Percentiles rank a stretch among this genome's conserved stretches.
These are phyloP conservation scores for Laupala kohalensis DNA, from an alignment of 1,140 invertebrate genomes.

Conservation along the genomic window DNA sequence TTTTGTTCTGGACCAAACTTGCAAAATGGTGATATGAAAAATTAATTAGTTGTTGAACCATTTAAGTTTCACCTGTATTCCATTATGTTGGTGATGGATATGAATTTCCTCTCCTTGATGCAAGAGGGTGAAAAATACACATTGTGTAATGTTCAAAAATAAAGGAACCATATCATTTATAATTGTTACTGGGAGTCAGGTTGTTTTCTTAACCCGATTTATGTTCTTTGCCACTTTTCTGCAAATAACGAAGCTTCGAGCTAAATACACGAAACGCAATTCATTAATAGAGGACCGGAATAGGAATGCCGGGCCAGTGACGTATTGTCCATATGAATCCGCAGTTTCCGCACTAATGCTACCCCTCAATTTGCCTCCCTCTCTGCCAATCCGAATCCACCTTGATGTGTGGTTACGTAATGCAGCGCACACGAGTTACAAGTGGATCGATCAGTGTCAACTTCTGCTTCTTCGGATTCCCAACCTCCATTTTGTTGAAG, in stretches of 20 bases:
- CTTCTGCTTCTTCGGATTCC: not conserved
- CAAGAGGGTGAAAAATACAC: not conserved
- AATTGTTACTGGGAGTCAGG: too few relatives aligned
- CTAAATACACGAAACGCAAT: too few relatives aligned
- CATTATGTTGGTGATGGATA: not conserved
- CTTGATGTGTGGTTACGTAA: conserved; percentile 2
- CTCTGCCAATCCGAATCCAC: not conserved
- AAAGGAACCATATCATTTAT: not conserved
- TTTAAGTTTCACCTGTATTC: too few relatives aligned
- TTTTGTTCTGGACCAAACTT: not conserved
- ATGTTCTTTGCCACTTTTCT: not conserved
- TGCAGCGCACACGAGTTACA: not conserved
- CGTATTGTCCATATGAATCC: too few relatives aligned
- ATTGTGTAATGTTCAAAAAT: not conserved
- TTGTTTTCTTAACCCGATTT: too few relatives aligned
- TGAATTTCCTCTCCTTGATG: not conserved
- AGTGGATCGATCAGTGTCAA: conserved; percentile 7
- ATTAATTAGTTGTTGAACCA: too few relatives aligned
- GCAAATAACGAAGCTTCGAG: too few relatives aligned
- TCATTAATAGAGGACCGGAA: too few relatives aligned
- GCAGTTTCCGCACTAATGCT: too few relatives aligned
- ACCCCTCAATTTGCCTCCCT: too few relatives aligned
- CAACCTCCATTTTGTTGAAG: not conserved
- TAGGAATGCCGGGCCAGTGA: too few relatives aligned
- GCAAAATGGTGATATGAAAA: too few relatives aligned